A percentile compares a stretch with the other conserved stretches of the same genome.
Evolutionary conservation across 2,113 vertebrate genomes (phyloP).

Genomic region (Indicator maculatus): DNA sequence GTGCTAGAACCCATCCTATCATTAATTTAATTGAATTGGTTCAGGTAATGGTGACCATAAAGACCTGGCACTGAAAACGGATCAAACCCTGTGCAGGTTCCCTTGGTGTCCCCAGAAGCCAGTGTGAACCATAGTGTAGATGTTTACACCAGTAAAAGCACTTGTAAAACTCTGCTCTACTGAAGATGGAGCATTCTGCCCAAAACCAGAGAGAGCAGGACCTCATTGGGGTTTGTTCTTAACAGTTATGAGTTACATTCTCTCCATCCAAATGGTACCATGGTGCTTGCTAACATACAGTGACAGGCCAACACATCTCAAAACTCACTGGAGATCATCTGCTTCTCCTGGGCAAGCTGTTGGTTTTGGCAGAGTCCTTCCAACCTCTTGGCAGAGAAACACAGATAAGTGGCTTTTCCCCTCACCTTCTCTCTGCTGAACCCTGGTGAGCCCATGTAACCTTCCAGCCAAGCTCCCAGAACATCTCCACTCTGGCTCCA

Average conservation of each 20-base stretch:
- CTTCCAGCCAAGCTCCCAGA: not conserved
- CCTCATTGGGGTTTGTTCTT: not conserved
- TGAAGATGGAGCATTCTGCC: not conserved
- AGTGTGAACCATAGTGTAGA: not conserved
- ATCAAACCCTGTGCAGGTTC: not conserved
- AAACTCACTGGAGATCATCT: not conserved
- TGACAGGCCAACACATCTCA: not conserved
- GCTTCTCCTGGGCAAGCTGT: not conserved
- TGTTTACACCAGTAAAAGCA: not conserved
- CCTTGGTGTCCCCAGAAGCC: not conserved
- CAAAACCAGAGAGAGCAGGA: not conserved
- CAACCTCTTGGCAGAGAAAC: not conserved
- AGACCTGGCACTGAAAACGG: not conserved
- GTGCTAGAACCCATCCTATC: not conserved
- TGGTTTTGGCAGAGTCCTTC: not conserved
- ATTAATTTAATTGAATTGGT: not conserved
- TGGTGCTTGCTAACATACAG: not conserved
- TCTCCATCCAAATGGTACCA: not conserved
- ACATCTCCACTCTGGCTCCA: not conserved
- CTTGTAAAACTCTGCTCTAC: not conserved
- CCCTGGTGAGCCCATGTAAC: not conserved
- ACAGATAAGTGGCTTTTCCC: not conserved
- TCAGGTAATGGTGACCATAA: not conserved
- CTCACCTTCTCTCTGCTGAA: not conserved
- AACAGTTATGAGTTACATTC: not conserved